Percentiles rank a stretch among this genome's conserved stretches.
Conservation (phyloP, 2,888 invertebrate genomes). For the Acanthosepion lycidas region DNA sequence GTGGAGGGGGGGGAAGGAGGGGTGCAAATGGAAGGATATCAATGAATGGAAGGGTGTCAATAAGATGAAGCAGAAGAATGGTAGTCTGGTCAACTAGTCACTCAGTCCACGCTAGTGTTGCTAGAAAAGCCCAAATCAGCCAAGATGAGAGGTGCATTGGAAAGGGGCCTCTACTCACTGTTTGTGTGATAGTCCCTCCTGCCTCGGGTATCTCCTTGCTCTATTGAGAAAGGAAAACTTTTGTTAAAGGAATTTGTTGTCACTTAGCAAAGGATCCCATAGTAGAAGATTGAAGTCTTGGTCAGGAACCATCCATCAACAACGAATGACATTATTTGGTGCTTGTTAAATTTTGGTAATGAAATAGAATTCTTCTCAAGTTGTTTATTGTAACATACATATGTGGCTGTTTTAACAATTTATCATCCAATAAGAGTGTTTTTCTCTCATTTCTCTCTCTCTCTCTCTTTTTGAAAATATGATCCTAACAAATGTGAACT, state of each 20-base stretch:
- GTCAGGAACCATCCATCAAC: not conserved
- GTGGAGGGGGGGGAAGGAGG: not conserved
- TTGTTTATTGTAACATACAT: not conserved
- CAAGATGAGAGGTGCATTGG: constrained; percentile 46
- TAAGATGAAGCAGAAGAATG: not conserved
- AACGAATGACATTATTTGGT: not conserved
- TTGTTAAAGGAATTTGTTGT: constrained; percentile 41
- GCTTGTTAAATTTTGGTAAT: not conserved
- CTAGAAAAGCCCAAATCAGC: constrained; percentile 47
- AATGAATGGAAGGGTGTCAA: not conserved
- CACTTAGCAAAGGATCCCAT: constrained; percentile 33
- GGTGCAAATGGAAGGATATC: not conserved
- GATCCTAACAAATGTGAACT: constrained; percentile 33
- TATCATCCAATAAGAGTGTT: too few relatives aligned
- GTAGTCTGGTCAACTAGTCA: constrained; percentile 14
- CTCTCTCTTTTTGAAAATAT: not conserved
- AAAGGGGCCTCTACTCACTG: constrained; percentile 45
- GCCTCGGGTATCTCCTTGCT: constrained; percentile 40
- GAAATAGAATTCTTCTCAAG: not conserved
- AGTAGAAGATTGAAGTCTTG: not conserved
- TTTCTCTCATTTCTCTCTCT: not conserved
- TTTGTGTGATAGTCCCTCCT: constrained; percentile 43
- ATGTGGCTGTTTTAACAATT: not conserved
- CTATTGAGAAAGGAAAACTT: constrained; percentile 46
- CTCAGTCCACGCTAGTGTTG: constrained; percentile 44